Base-by-base conservation (phyloP, 2,888 invertebrate species). In the Drosophila quinaria region DNA sequence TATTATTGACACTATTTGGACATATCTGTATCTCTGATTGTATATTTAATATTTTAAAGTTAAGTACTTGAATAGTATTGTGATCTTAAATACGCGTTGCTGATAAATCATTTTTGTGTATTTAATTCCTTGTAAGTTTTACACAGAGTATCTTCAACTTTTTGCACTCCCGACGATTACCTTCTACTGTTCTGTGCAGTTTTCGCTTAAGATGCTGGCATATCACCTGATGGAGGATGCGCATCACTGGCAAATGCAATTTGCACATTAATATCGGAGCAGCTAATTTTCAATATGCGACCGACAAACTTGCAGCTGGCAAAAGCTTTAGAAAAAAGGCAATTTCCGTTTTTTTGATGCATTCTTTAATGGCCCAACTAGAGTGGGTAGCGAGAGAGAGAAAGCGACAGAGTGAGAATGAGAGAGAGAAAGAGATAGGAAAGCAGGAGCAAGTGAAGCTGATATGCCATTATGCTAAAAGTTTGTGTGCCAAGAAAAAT, bases 201-300 rank as follows among this genome's bases (percentile, higher is more conserved):
- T 29, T 47, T 47, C 29, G 39, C 25, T 64, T 15, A 41, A 44
- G 29, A 31, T 55, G 59, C 5, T 51, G 42, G n/a, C 42, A 33
- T 62, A 52, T 44, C 50, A 60, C 51, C 51, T 68, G 49, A 10
- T 22, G 65, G 64, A 52, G 62, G 69, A 52, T 68, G 75, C 62
- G 70, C 62, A 54, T 70, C 72, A 62, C 77, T 72, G 77, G 72
- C 55, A 58, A 82, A 73, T 73, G 80, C 82, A 78, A 78, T 82
- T 78, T 74, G 70, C 66, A 70, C 82, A 78, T 82, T 82, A 80
- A 83, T 86, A 80, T 80, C 74, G 63, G 67, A 73, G 70, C 56
- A 78, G 74, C 78, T 80, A 85, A 85, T 85, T 80, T 81, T 85
- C 82, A 81, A 85, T 82, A 85, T 80, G 62, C 60, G 68, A 74